Evolutionary conservation across 2,888 invertebrate genomes (phyloP), one percentile per base, ranked within the genome.

Genomic region (Agrotis ipsilon): DNA sequence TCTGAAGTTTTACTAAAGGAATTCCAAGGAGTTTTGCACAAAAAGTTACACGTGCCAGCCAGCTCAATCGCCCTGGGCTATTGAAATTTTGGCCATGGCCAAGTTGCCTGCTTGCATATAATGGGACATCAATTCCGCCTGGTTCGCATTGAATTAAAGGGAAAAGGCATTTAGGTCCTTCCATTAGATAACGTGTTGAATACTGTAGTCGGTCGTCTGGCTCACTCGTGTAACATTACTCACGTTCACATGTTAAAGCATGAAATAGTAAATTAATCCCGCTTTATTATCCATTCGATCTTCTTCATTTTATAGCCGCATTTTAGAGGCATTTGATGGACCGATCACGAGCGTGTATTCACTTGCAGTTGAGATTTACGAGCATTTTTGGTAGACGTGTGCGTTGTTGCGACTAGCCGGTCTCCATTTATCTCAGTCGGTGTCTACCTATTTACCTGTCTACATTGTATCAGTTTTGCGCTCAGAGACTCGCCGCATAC

Each of bases 41-140:
- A 95, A 96, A 96, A 96, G 93, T 93, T 95, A 95, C 96, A 96
- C 95, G 95, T 95, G 96, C 94, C 94, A 88, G 79, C 85, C 91
- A 85, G 85, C 90, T 92, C 91, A 90, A 93, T 92, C 92, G 93
- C 95, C 93, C 85, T 88, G 89, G 93, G 95, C 95, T 91, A 95
- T 96, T 95, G 94, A 94, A 94, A 93, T 93, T 94, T 95, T 93
- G 94, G 88, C 92, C 93, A 91, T 90, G 93, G 92, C 88, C 89
- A 86, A 86, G 88, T 90, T 84, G 88, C 84, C 88, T 89, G 86
- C 90, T 90, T 93, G 91, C 93, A 93, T 93, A 93, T 94, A 94
- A 94, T 94, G 87, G 92, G 88, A 88, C 91, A 91, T 93, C 92
- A 92, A 93, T 93, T 92, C 90, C 86, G 88, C 79, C 81, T 87